Evolutionary conservation across 2,888 invertebrate genomes (phyloP).

Genomic region (Coelopa pilipes): DNA sequence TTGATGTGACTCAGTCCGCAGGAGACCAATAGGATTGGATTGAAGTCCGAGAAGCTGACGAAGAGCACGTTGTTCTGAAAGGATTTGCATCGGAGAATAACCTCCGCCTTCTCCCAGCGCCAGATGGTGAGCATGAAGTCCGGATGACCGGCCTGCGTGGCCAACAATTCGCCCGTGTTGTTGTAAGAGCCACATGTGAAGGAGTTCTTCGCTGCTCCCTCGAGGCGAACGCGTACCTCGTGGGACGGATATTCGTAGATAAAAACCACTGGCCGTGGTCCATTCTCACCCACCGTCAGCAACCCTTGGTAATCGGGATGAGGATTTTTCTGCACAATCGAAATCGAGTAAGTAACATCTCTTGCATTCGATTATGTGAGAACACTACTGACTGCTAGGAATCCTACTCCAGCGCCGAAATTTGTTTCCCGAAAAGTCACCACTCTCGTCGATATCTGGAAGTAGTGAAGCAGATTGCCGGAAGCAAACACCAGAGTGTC

Average conservation of each 20-base stretch:
- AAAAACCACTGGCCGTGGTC: slow-evolving; percentile 77
- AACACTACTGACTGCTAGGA: slow-evolving; percentile 70
- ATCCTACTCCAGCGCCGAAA: slow-evolving; percentile 84
- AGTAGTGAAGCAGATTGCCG: slow-evolving; percentile 84
- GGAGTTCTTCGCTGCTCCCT: slow-evolving; percentile 78
- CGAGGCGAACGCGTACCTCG: slow-evolving; percentile 78
- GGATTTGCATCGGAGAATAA: slow-evolving; percentile 83
- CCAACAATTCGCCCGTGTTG: slow-evolving; percentile 81
- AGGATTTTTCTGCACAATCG: slow-evolving; percentile 71
- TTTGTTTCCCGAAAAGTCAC: slow-evolving; percentile 79
- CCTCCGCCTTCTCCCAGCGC: slow-evolving; percentile 83
- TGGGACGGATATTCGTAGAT: slow-evolving; percentile 87
- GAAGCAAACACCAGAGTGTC: slow-evolving; percentile 81
- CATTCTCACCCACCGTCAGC: slow-evolving; percentile 85
- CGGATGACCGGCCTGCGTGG: slow-evolving; percentile 79
- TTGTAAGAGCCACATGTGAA: slow-evolving; percentile 83
- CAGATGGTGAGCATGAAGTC: slow-evolving; percentile 90
- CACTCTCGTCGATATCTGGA: slow-evolving; percentile 74
- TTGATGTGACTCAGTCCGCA: slow-evolving; percentile 84
- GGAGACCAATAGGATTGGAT: slow-evolving; percentile 82
- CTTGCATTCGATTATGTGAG: background rate
- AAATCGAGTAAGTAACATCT: background rate
- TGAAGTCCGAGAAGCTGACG: slow-evolving; percentile 83
- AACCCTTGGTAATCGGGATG: slow-evolving; percentile 72
- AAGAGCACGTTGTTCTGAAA: slow-evolving; percentile 83